Base-by-base conservation (phyloP, 2,113 vertebrate genomes). In the Phycodurus eques region DNA sequence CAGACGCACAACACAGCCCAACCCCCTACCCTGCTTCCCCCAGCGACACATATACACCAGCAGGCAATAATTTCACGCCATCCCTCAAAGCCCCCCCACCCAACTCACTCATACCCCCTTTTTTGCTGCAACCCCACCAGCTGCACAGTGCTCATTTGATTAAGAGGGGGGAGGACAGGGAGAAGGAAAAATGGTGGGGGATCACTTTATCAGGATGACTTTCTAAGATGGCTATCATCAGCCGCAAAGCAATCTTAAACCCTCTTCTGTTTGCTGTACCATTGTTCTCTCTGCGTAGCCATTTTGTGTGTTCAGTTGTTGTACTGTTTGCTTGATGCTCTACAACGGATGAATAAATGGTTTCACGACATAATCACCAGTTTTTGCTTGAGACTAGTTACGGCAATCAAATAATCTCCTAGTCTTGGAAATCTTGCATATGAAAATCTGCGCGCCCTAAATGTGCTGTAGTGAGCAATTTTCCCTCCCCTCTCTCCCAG, bases 1-100 rank as follows among this genome's bases (percentile, higher is more conserved):
- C 66, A 75, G 76, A 78, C 74, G 70, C 56, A 10, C 80, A 71
- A 60, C 77, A 63, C 79, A 77, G 63, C 88, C 85, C 88, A 85
- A 82, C 83, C 86, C 85, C 86, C 83, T 80, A 79, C 80, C 75
- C 78, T 73, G 57, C 88, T 88, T 84, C 90, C 89, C 88, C 86
- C 88, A 90, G 87, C 78, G 83, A 88, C 90, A 90, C 85, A 90
- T 88, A 92, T 89, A 89, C 87, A 90, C 88, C 88, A 91, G 89
- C 88, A 90, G 90, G 90, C 90, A 91, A 92, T 92, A 89, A 92
- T 91, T 91, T 91, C 90, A 90, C 90, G 88, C 88, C 85, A 90
- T 88, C 89, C 87, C 86, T 89, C 87, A 90, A 88, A 83, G 74
- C 77, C 67, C 85, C 82, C 76, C 22, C 70, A 64, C 31, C 54